Evolutionary conservation across 2,797 vertebrate genomes (phyloP).

Genomic region (Podarcis lilfordi): DNA sequence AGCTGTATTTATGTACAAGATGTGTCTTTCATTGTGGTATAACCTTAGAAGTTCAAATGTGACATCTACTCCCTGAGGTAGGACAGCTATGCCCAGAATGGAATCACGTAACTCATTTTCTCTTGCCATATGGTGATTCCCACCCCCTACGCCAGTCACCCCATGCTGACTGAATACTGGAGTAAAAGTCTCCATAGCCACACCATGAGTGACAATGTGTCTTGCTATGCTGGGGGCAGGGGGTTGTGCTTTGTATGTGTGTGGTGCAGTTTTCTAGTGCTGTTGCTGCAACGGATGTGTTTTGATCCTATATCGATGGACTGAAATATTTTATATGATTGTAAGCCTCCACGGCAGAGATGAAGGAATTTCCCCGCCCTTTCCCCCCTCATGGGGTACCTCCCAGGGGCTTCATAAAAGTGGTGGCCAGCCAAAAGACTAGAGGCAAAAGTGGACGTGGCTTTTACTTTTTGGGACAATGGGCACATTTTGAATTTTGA

Average conservation of each 20-base stretch:
- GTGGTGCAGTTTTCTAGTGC: neutral
- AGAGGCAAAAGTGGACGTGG: too few relatives aligned
- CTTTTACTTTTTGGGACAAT: too few relatives aligned
- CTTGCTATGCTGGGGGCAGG: neutral
- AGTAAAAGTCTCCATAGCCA: neutral
- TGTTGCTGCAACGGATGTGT: neutral
- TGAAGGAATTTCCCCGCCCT: too few relatives aligned
- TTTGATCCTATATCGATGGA: too few relatives aligned
- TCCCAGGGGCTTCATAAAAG: too few relatives aligned
- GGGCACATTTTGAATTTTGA: too few relatives aligned
- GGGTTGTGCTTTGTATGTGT: neutral
- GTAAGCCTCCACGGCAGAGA: too few relatives aligned
- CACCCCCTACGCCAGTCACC: neutral
- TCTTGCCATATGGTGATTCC: constrained; percentile 9
- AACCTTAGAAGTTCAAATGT: constrained; percentile 37
- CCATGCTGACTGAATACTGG: neutral
- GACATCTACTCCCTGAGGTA: constrained; percentile 6
- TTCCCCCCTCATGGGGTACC: too few relatives aligned
- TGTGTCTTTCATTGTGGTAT: constrained; percentile 21
- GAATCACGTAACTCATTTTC: neutral
- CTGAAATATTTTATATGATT: too few relatives aligned
- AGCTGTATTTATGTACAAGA: constrained; percentile 43
- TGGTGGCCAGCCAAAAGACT: too few relatives aligned
- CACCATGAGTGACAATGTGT: neutral
- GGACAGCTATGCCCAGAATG: constrained; percentile 41